These are phyloP conservation scores for Diarsia mendica DNA, from an alignment of 2,888 invertebrate genomes.

Conservation along the genomic window DNA sequence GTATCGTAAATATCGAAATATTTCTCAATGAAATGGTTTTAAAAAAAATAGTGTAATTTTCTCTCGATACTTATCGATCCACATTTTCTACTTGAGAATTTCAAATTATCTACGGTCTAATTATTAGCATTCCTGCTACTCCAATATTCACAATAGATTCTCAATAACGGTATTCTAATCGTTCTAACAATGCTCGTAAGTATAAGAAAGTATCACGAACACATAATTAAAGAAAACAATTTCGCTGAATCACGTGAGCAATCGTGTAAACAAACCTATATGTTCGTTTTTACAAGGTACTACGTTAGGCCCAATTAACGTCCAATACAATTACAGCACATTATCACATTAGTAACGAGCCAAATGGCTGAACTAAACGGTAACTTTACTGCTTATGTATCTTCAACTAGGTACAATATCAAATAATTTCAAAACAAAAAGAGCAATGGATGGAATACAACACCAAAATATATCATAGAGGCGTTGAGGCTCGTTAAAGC, in stretches of 20 bases:
- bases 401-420: slow-evolving; percentile 14
- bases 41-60: neutral
- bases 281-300: slow-evolving; percentile 32
- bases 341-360: slow-evolving; percentile 71
- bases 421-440: slow-evolving; percentile 36
- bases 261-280: slow-evolving; percentile 53
- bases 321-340: slow-evolving; percentile 57
- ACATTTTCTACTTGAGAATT: slow-evolving; percentile 7
- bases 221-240: slow-evolving; percentile 60
- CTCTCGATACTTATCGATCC: neutral
- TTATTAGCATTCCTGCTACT: slow-evolving; percentile 48
- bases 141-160: slow-evolving; percentile 54
- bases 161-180: slow-evolving; percentile 56
- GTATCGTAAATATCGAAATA: neutral
- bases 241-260: slow-evolving; percentile 56
- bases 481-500: slow-evolving; percentile 77
- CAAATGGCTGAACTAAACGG: slow-evolving; percentile 29
- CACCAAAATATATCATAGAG: slow-evolving; percentile 53
- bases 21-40: neutral
- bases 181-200: slow-evolving; percentile 54
- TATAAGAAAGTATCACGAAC: slow-evolving; percentile 68
- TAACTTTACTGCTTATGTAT: slow-evolving; percentile 26
- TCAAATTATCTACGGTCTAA: slow-evolving; percentile 12
- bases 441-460: slow-evolving; percentile 39
- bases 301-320: slow-evolving; percentile 66